Percentiles rank a stretch among this genome's conserved stretches.
These are phyloP conservation scores for Etheostoma nigrum DNA, from an alignment of 2,797 vertebrate species.

Conservation along the genomic window DNA sequence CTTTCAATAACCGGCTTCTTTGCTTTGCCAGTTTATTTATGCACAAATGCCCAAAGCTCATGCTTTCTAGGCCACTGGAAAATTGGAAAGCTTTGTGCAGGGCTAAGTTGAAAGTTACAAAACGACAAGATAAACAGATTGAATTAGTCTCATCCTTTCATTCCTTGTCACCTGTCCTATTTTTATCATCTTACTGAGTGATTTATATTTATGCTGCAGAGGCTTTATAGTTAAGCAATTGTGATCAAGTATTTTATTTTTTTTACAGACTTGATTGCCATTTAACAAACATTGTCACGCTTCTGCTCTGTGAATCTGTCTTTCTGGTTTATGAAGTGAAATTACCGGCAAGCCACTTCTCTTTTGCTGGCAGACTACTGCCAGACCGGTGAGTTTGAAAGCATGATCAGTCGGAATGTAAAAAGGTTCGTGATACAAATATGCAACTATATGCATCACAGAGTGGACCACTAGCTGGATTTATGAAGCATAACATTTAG, in stretches of 20 bases:
- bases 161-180: background rate
- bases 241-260: background rate
- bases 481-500: background rate
- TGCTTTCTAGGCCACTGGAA: constrained; percentile 70
- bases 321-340: constrained; percentile 1
- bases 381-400: background rate
- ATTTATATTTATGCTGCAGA: constrained; percentile 3
- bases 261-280: background rate
- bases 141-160: background rate
- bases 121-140: constrained; percentile 6
- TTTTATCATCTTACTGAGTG: background rate
- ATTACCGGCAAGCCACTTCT: background rate
- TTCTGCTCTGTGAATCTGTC: constrained; percentile 29
- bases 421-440: background rate
- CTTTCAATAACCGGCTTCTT: constrained; percentile 37
- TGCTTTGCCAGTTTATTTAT: constrained; percentile 49
- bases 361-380: background rate
- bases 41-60: constrained; percentile 58
- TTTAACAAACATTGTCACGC: background rate
- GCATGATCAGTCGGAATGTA: background rate
- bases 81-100: constrained; percentile 52
- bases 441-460: background rate
- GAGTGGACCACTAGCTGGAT: background rate
- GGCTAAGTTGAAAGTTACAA: constrained; percentile 9
- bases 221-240: background rate